Evolutionary conservation across 2,113 vertebrate genomes (phyloP).

Genomic region (Circaetus gallicus): DNA sequence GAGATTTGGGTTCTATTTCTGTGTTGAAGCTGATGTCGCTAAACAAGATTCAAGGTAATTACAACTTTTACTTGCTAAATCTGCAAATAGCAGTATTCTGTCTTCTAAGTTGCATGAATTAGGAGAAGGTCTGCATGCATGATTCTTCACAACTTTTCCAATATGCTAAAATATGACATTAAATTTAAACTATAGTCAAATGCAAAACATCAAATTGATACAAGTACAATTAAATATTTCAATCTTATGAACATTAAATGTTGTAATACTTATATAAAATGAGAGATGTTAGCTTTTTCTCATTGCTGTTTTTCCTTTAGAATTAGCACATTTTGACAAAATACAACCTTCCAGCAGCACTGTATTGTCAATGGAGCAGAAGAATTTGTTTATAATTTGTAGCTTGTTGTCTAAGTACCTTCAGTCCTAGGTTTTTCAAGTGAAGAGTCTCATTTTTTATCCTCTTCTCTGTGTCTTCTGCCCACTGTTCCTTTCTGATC

Average conservation of each 20-base stretch:
- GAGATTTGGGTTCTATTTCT: background rate
- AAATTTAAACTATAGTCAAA: background rate
- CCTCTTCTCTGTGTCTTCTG: background rate
- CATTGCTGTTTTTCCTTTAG: background rate
- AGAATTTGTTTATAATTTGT: background rate
- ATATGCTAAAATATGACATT: background rate
- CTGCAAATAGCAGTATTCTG: background rate
- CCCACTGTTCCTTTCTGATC: background rate
- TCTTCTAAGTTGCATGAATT: background rate
- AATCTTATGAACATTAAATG: background rate
- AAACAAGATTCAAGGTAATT: background rate
- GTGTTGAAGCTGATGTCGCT: background rate
- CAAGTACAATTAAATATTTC: background rate
- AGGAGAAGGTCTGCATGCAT: too few species aligned
- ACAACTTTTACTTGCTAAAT: background rate
- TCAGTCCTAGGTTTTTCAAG: background rate
- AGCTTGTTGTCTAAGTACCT: background rate
- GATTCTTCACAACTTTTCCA: background rate
- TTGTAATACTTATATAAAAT: background rate
- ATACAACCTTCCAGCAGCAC: background rate
- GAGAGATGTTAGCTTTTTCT: background rate
- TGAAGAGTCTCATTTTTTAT: background rate
- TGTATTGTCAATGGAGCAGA: background rate
- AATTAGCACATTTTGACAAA: background rate
- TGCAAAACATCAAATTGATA: background rate